Evolutionary conservation across 2,797 vertebrate species (phyloP), one percentile per base, ranked within the genome.

Genomic region (Xiphophorus birchmanni): DNA sequence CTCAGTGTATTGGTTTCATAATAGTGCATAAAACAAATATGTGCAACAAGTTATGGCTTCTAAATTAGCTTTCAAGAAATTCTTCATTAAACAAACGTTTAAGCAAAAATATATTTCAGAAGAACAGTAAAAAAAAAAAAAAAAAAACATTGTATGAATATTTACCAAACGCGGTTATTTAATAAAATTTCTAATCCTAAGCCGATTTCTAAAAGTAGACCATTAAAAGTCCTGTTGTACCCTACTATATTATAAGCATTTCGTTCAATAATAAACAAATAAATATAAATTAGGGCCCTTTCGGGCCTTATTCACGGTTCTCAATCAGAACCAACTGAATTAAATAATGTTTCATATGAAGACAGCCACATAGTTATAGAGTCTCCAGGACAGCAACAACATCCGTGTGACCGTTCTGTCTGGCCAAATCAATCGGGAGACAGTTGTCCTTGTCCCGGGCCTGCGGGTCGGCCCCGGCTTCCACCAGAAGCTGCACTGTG

Each of bases 371-470:
- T 4, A 1, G 78, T 83, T 89, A 74, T 26, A 90, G 58, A 60
- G 81, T 48, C 86, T 93, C 60, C 56, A 96, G 87, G 75, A 91
- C 94, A 50, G 72, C 80, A 3, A 88, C 88, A 5, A 96, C 92
- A 0, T 89, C 73, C 0, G 0, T 0, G n/a, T 95, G 86, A 1
- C 89, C 89, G 1, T 77, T 2, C n/a, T 82, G 35, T 37, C 21
- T 35, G 60, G 95, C 95, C 82, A 96, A 35, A 75, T 96, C 96
- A 0, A 92, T n/a, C 0, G 96, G 93, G 73, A 77, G 89, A 32
- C 50, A 71, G 79, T 82, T 5, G 0, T 0, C 3, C 0, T 78
- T n/a, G 91, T 96, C 95, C 73, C 1, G 74, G 81, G 88, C 88
- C 26, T 81, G 77, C 23, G 88, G 91, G 82, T 95, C 80, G 0